phyloP scores from a whole-genome alignment of 35 echinoderm and acorn worm species.

The Chiridota heheva region DNA sequence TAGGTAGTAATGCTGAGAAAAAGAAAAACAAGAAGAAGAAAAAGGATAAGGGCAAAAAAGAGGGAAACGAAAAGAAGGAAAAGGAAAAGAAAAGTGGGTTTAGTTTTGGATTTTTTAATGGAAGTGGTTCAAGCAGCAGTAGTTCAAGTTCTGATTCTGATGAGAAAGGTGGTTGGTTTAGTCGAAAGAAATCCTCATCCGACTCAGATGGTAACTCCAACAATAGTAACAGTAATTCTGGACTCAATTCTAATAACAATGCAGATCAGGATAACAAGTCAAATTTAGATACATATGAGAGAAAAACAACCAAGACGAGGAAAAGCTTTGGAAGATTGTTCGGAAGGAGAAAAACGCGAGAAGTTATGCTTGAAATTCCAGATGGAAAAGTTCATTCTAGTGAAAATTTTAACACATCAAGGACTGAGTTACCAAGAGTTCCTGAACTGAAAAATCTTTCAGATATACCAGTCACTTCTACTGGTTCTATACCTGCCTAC shows the following conservation, averaged over 20 bases:
- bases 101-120: not conserved
- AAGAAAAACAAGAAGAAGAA: conserved; percentile 23
- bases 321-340: conserved; percentile 73
- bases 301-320: conserved; percentile 36
- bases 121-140: conserved; percentile 47
- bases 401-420: conserved; percentile 7
- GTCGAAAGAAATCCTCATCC: conserved; percentile 43
- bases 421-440: conserved; percentile 33
- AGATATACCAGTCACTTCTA: conserved; percentile 62
- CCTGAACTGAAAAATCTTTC: conserved; percentile 11
- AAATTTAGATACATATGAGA: conserved; percentile 2
- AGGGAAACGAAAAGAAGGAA: conserved; percentile 46
- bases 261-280: conserved; percentile 67
- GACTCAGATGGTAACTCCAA: conserved; percentile 91
- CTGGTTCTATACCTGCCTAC: conserved; percentile 29
- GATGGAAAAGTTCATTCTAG: conserved; percentile 35
- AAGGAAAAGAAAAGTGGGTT: conserved; percentile 25
- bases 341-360: conserved; percentile 56
- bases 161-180: conserved; percentile 55
- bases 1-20: conserved; percentile 35
- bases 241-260: conserved; percentile 85
- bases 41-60: conserved; percentile 16
- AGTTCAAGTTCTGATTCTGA: conserved; percentile 71
- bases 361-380: conserved; percentile 90
- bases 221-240: conserved; percentile 82